Evolutionary conservation across 2,113 vertebrate genomes (phyloP), one percentile per base, ranked within the genome.

Genomic region (Peromyscus polionotus): DNA sequence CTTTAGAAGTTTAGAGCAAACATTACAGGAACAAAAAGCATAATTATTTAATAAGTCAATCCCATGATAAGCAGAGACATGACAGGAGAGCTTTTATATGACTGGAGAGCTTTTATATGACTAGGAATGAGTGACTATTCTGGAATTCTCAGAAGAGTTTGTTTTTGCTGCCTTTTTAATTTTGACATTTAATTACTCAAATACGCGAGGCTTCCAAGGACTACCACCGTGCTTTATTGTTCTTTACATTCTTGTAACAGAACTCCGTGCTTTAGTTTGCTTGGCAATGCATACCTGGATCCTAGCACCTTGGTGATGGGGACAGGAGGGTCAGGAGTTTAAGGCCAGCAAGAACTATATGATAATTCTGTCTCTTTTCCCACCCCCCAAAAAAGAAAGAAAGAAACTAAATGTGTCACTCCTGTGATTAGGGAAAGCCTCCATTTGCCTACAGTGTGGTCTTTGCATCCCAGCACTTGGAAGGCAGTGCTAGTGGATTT

Each of bases 181-280:
- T 83, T 67, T 87, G 57, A 80, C 87, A 33, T 90, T 86, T 93
- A 94, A 72, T 88, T 84, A 79, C 7, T 13, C 39, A 96, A 94
- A 4, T 61, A 39, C 12, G 28, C 68, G 42, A 93, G 14, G 3
- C 76, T 51, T 45, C 51, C 36, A 90, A 88, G 65, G 87, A 42
- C 51, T 9, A 92, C 48, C 45, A 39, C 48, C 17, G 33, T 51
- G 65, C 42, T 91, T 95, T 84, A 51, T 88, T 65, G 13, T 92
- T 83, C 51, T 97, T 85, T 73, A 76, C 42, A 76, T 94, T 31
- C 72, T 96, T 68, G 8, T 91, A 79, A 67, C 63, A 76, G 33
- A 94, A 45, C 42, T 84, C 61, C 87, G 13, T 61, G 31, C 61
- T 81, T 81, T 54, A 86, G 45, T 73, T 61, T 79, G 65, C 31